Evolutionary conservation across 2,888 invertebrate species (phyloP).

Genomic region (Cataglyphis albicans): DNA sequence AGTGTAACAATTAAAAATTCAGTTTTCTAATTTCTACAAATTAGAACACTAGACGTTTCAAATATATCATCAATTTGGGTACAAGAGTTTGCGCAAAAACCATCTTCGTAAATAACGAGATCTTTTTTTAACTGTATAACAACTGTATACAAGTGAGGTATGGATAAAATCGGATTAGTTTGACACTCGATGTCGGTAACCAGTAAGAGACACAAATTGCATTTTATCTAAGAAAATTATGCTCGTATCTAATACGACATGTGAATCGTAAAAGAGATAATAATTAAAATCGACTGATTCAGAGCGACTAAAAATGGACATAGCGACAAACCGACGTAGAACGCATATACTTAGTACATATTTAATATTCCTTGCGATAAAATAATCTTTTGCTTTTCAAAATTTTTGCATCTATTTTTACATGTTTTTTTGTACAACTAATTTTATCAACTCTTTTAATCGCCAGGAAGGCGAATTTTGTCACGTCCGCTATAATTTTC

Average conservation of each 20-base stretch:
- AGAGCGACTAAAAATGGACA: not conserved
- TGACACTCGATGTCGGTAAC: slow-evolving; percentile 35
- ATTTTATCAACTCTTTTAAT: slow-evolving; percentile 8
- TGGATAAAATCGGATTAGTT: slow-evolving; percentile 36
- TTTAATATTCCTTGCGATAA: slow-evolving; percentile 10
- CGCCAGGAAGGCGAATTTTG: slow-evolving; percentile 1
- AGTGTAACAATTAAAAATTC: not conserved
- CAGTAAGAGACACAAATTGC: slow-evolving; percentile 37
- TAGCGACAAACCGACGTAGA: not conserved
- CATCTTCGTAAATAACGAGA: slow-evolving; percentile 15
- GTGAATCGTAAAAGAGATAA: slow-evolving; percentile 9
- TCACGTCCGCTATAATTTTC: slow-evolving; percentile 21
- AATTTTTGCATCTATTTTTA: not conserved
- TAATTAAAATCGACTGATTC: slow-evolving; percentile 10
- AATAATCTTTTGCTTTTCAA: not conserved
- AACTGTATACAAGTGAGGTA: slow-evolving; percentile 9
- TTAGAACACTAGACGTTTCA: not conserved
- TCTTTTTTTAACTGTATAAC: slow-evolving; percentile 35
- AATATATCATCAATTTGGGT: not conserved
- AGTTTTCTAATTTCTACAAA: not conserved
- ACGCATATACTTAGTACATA: not conserved
- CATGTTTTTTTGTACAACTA: not conserved
- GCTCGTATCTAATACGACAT: not conserved
- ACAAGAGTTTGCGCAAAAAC: not conserved
- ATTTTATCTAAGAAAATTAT: slow-evolving; percentile 32